phyloP scores from a whole-genome alignment of 1,140 invertebrate genomes.

The Oedothorax gibbosus region DNA sequence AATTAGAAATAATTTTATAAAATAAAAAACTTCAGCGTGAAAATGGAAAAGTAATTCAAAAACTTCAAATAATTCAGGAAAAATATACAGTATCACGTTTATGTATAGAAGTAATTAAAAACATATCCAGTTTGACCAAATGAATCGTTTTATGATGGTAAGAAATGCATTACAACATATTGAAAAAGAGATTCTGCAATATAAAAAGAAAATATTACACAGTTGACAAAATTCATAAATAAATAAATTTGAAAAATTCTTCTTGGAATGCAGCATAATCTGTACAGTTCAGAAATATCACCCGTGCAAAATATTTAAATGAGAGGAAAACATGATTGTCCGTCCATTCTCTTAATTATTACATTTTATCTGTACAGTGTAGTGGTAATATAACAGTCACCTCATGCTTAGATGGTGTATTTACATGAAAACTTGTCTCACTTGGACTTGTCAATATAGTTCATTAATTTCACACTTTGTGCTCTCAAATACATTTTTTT shows the following conservation, averaged over 20 bases:
- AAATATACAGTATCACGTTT: too few species aligned
- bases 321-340: constrained; percentile 45
- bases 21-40: background rate
- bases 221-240: background rate
- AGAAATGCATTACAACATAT: background rate
- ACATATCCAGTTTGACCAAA: background rate
- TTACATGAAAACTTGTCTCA: too few species aligned
- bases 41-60: background rate
- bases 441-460: too few species aligned
- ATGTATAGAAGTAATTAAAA: background rate
- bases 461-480: too few species aligned
- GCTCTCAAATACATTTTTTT: too few species aligned
- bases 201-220: background rate
- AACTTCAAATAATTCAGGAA: too few species aligned
- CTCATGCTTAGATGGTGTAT: background rate
- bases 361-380: background rate
- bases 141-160: background rate
- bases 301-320: constrained; percentile 43
- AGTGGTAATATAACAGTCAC: background rate
- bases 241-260: background rate
- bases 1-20: too few species aligned
- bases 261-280: constrained; percentile 9
- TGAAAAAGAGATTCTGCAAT: background rate
- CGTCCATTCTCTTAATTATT: constrained; percentile 8
- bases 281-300: constrained; percentile 48